Evolutionary conservation across 1,140 invertebrate species (phyloP).

Genomic region (Holotrichia oblita): DNA sequence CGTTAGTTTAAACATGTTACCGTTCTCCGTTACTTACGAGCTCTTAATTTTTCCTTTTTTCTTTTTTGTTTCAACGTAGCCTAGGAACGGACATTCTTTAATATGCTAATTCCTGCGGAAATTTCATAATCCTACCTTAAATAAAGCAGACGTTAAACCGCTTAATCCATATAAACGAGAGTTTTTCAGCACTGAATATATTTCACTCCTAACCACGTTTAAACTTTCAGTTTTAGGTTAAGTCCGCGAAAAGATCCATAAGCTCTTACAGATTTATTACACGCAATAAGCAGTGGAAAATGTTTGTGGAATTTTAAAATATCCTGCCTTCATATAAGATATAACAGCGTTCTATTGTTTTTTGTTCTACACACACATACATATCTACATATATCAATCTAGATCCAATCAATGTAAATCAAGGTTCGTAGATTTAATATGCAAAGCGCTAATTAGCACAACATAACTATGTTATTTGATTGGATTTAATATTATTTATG

Average conservation of each 20-base stretch:
- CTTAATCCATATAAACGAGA: not conserved
- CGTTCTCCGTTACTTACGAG: not conserved
- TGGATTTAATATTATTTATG: not conserved
- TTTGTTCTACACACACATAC: not conserved
- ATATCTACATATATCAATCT: not conserved
- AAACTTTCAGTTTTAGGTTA: slow-evolving; percentile 3
- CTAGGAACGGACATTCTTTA: not conserved
- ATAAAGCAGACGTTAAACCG: slow-evolving; percentile 5
- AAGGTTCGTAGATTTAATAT: not conserved
- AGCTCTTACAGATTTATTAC: not conserved
- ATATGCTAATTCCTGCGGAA: slow-evolving; percentile 16
- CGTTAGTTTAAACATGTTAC: not conserved
- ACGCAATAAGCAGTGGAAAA: not conserved
- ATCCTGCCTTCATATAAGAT: not conserved
- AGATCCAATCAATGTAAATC: not conserved
- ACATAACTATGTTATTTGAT: not conserved
- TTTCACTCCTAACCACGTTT: not conserved
- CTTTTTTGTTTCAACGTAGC: not conserved
- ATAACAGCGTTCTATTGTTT: not conserved
- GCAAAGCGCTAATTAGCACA: not conserved
- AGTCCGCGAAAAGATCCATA: not conserved
- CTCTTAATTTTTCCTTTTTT: not conserved
- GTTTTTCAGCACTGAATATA: not conserved
- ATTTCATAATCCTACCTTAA: slow-evolving; percentile 10
- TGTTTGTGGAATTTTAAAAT: not conserved